These are phyloP conservation scores for Oreortyx pictus DNA, from an alignment of 2,797 vertebrate species.

Conservation along the genomic window DNA sequence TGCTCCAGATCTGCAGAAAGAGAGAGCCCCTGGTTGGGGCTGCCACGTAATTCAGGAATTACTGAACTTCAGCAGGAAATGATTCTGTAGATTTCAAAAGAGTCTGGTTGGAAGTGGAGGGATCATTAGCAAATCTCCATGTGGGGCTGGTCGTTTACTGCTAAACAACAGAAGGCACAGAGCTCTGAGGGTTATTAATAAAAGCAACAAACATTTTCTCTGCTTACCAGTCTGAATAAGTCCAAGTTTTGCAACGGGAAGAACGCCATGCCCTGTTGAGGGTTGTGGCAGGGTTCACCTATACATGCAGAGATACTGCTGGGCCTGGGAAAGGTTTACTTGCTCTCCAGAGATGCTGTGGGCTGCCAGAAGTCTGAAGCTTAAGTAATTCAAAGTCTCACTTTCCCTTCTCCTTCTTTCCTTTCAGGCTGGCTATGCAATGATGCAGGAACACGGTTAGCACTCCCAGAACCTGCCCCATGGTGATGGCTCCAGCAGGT, in stretches of 20 bases:
- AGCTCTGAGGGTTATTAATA: slow-evolving; percentile 16
- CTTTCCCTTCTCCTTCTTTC: background rate
- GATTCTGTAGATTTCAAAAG: slow-evolving; percentile 16
- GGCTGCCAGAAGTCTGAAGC: background rate
- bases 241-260: background rate
- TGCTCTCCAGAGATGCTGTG: background rate
- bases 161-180: slow-evolving; percentile 37
- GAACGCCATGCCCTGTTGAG: background rate
- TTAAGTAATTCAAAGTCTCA: background rate
- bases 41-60: background rate
- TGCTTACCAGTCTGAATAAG: background rate
- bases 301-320: rapidly evolving
- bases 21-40: background rate
- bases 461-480: background rate
- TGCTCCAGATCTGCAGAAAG: background rate
- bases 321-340: background rate
- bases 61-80: slow-evolving; percentile 1
- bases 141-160: background rate
- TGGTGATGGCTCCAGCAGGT: background rate
- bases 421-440: background rate
- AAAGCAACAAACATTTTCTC: background rate
- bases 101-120: slow-evolving; percentile 8
- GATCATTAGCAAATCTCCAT: background rate
- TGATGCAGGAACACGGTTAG: background rate
- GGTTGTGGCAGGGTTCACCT: background rate